Base-by-base conservation (phyloP, 2,888 invertebrate genomes). In the Gandaritis pyraliata region DNA sequence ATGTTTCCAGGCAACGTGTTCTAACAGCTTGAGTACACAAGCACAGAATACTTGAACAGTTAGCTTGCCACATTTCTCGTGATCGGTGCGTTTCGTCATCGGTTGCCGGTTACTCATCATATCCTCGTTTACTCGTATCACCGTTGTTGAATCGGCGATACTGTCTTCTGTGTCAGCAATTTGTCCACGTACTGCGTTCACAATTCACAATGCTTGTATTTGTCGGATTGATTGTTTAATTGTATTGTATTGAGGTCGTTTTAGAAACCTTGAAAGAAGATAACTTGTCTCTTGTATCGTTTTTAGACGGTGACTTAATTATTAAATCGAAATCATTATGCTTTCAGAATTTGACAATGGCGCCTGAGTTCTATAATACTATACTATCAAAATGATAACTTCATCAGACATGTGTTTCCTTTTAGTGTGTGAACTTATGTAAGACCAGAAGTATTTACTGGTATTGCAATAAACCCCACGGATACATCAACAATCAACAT, bases 1-100 rank as follows among this genome's bases (percentile, higher is more conserved):
- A 58, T 51, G 45, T 36, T 51, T 45, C 46, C 46, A 16, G 39
- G 47, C 52, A 52, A 47, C 52, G 51, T 52, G 46, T 18, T 47
- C 46, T 52, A 46, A 52, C 46, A 58, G 30, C 39, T 38, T n/a
- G 45, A 23, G 51, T 45, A 51, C 51, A 58, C 51, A 45, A 30
- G 7, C 54, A 13, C 49, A 38, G 36, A 41, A 13, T 30, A 18
- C 3, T 41, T 10, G 43, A 43, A 43, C 43, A 49, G 57, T 49
- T 33, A 30, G 13, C 29, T 57, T 29, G 49, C 13, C 38, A 46
- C 51, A 23, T 58, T 45, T 55, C 29, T 39, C 4, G 56, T 41
- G 11, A 38, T 3, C n/a, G 12, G 0, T 57, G 50, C 57, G 41
- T 15, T 41, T 41, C 41, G 50, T 57, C 51, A 51, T 43, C 43